These are phyloP conservation scores for Mellilla xanthometata DNA, from an alignment of 2,888 invertebrate species.

Conservation along the genomic window DNA sequence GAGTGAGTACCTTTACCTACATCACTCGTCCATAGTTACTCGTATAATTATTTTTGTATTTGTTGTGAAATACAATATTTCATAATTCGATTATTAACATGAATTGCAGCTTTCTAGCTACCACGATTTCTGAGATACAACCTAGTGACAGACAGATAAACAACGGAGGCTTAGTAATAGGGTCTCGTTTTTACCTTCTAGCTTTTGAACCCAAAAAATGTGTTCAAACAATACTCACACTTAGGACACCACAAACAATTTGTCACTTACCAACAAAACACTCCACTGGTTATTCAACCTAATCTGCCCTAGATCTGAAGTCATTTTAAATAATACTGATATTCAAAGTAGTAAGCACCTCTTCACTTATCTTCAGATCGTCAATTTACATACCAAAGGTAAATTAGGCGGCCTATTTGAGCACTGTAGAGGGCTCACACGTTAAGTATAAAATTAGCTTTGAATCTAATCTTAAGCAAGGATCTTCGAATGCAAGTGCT, in stretches of 20 bases:
- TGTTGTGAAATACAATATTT: no score
- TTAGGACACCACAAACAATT: neutral
- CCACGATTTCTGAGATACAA: no score
- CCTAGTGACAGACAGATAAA: no score
- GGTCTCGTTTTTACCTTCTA: no score
- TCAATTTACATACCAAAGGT: constrained; percentile 53
- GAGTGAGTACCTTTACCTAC: no score
- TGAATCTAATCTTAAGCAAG: constrained; percentile 55
- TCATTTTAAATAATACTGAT: constrained; percentile 15
- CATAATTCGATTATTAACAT: no score
- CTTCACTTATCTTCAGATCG: constrained; percentile 61
- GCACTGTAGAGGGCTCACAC: constrained; percentile 49
- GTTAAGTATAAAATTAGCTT: constrained; percentile 64
- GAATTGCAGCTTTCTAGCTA: no score
- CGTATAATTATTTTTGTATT: no score
- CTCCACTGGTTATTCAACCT: neutral
- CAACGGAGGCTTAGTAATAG: no score
- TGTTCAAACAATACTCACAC: no score
- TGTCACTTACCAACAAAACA: constrained; percentile 7
- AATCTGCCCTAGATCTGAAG: constrained; percentile 17
- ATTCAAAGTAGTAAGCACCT: constrained; percentile 45
- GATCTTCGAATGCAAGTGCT: constrained; percentile 40
- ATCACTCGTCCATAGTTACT: no score
- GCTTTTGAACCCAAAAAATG: no score
- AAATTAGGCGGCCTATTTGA: constrained; percentile 72